Evolutionary conservation across 2,113 vertebrate genomes (phyloP), one percentile per base, ranked within the genome.

Genomic region (Etia nguti): DNA sequence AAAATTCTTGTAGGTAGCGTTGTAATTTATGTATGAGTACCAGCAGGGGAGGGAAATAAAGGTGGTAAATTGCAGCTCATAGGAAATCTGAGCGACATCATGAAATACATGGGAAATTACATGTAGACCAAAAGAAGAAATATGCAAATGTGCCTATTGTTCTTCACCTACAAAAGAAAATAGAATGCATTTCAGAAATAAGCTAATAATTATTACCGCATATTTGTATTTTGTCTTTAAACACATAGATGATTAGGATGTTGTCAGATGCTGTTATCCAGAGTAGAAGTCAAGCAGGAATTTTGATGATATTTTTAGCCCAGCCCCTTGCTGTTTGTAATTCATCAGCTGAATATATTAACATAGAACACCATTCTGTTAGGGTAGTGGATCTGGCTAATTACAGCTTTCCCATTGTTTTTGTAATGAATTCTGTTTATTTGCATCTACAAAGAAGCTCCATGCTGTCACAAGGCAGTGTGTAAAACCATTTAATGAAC

Each of bases 341-440:
- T 88, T 88, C 86, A 92, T 87, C 80, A 56, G 34, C 34, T 59
- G 81, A 91, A 83, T 86, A 85, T 50, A 90, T 91, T 83, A 90
- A 55, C 70, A 86, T 56, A 52, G 38, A 29, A 73, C 87, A 54
- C 20, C 79, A 8, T 31, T 73, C 81, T 38, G 68, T 81, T 81
- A 36, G 77, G 82, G 73, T 62, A 34, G 68, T 50, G 73, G 79
- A 84, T 92, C 82, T 77, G 81, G 88, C 82, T 92, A 92, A 94
- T 94, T 91, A 87, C 92, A 18, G 65, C 86, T 77, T 93, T 90
- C 88, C 87, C 7, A 87, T 92, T 94, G 88, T 91, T 90, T 88
- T 87, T 41, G 80, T 93, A 93, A 93, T 94, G 86, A 90, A 93
- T 92, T 93, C 82, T 88, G 86, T 93, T 92, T 88, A 89, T 91